A percentile compares a stretch with the other conserved stretches of the same genome.
These are phyloP conservation scores for Diachasmimorpha longicaudata DNA, from an alignment of 1,140 invertebrate genomes.

Conservation along the genomic window DNA sequence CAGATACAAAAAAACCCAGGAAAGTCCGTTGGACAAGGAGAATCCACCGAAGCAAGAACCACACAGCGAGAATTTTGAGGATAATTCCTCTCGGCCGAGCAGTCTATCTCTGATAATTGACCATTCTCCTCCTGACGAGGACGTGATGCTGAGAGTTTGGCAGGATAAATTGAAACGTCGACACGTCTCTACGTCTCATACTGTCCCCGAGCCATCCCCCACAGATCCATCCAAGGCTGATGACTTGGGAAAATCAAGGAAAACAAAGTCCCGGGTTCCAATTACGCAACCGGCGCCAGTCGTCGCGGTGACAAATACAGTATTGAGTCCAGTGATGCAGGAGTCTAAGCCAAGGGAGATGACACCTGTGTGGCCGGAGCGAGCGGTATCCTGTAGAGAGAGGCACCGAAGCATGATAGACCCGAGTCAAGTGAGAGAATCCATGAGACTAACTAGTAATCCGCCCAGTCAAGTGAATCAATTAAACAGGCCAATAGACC, in stretches of 20 bases:
- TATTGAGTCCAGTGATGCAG: slow-evolving; percentile 61
- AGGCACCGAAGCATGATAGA: slow-evolving; percentile 63
- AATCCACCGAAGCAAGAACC: slow-evolving; percentile 26
- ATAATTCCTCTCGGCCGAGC: slow-evolving; percentile 48
- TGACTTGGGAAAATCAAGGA: slow-evolving; percentile 54
- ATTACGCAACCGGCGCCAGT: slow-evolving; percentile 56
- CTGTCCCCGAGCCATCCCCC: slow-evolving; percentile 51
- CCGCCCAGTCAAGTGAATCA: slow-evolving; percentile 50
- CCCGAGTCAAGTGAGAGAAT: slow-evolving; percentile 58
- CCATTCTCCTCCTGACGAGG: slow-evolving; percentile 37
- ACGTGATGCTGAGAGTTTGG: slow-evolving; percentile 50
- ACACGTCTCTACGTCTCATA: slow-evolving; percentile 33
- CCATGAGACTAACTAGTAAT: slow-evolving; percentile 48
- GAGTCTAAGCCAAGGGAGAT: slow-evolving; percentile 55
- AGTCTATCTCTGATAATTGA: slow-evolving; percentile 39
- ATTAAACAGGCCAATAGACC: slow-evolving; percentile 9
- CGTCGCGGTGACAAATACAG: slow-evolving; percentile 57
- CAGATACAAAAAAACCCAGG: slow-evolving; percentile 77
- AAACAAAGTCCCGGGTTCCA: slow-evolving; percentile 46
- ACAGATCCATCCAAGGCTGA: slow-evolving; percentile 55
- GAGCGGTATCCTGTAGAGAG: slow-evolving; percentile 56
- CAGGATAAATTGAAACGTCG: slow-evolving; percentile 55
- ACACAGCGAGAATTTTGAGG: slow-evolving; percentile 33
- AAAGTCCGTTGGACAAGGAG: slow-evolving; percentile 43
- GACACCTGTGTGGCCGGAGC: slow-evolving; percentile 44